phyloP scores from a whole-genome alignment of 2,888 invertebrate species.

The Horisme vitalbata region DNA sequence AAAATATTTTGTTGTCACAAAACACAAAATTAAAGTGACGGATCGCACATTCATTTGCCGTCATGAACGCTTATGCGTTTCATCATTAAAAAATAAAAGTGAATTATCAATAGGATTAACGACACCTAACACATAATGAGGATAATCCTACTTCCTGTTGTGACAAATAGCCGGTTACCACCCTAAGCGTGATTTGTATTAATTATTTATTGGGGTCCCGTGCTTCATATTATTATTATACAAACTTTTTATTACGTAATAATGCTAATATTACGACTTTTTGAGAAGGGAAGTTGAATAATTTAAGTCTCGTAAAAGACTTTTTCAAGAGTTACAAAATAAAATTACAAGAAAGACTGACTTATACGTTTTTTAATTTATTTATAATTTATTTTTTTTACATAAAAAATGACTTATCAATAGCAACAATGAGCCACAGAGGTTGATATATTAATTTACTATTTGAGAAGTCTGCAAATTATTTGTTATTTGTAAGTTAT shows the following conservation, averaged over 20 bases:
- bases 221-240: constrained; percentile 30
- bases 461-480: too few relatives aligned
- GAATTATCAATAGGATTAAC: constrained; percentile 54
- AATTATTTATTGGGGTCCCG: constrained; percentile 45
- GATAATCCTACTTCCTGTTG: constrained; percentile 62
- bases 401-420: too few relatives aligned
- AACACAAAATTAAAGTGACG: constrained; percentile 5
- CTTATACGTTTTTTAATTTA: too few relatives aligned
- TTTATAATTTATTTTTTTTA: too few relatives aligned
- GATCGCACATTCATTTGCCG: constrained; percentile 5
- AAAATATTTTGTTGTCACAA: too few relatives aligned
- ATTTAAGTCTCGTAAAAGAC: constrained; percentile 9
- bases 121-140: constrained; percentile 62
- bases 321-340: too few relatives aligned
- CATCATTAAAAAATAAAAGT: constrained; percentile 10
- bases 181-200: constrained; percentile 46
- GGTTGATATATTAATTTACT: too few relatives aligned
- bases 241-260: constrained; percentile 23
- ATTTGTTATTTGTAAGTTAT: too few relatives aligned
- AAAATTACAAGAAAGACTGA: too few relatives aligned
- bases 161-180: constrained; percentile 59
- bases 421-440: too few relatives aligned
- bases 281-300: constrained; percentile 17
- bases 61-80: constrained; percentile 12
- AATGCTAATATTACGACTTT: constrained; percentile 28